Evolutionary conservation across 2,888 invertebrate species (phyloP).

Genomic region (Tetramorium bicarinatum): DNA sequence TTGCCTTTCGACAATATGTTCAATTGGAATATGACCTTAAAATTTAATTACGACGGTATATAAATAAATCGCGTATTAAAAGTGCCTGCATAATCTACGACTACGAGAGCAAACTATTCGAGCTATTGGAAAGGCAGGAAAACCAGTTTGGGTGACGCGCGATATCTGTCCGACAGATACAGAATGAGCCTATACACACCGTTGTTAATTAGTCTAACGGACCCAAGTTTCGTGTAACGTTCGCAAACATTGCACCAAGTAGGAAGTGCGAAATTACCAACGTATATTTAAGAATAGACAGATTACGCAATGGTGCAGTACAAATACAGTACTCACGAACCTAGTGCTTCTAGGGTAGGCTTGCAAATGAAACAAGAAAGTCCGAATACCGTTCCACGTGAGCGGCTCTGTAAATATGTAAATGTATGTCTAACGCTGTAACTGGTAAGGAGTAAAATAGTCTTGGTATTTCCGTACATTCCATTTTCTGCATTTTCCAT

Average conservation of each 20-base stretch:
- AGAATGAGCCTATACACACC: not conserved
- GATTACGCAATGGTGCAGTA: constrained; percentile 16
- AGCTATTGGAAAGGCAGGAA: constrained; percentile 45
- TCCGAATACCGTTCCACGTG: constrained; percentile 18
- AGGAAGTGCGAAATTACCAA: constrained; percentile 20
- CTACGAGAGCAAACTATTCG: not conserved
- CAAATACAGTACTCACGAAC: not conserved
- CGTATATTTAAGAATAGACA: constrained; percentile 12
- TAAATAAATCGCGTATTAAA: constrained; percentile 10
- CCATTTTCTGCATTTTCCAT: not conserved
- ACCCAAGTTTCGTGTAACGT: constrained; percentile 15
- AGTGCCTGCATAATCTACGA: not conserved
- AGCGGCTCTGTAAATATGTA: not conserved
- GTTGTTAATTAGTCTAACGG: constrained; percentile 35
- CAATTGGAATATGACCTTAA: constrained; percentile 13
- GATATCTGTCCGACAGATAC: constrained; percentile 5
- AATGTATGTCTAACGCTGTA: not conserved
- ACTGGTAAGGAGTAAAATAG: not conserved
- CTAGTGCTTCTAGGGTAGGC: not conserved
- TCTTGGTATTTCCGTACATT: constrained; percentile 2
- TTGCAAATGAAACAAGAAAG: constrained; percentile 23
- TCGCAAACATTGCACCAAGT: not conserved
- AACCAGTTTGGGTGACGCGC: constrained; percentile 43
- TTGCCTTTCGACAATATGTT: not conserved
- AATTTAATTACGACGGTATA: not conserved